A percentile compares a stretch with the other conserved stretches of the same genome.
Conservation (phyloP, 2,888 invertebrate genomes). For the Ormia ochracea region DNA sequence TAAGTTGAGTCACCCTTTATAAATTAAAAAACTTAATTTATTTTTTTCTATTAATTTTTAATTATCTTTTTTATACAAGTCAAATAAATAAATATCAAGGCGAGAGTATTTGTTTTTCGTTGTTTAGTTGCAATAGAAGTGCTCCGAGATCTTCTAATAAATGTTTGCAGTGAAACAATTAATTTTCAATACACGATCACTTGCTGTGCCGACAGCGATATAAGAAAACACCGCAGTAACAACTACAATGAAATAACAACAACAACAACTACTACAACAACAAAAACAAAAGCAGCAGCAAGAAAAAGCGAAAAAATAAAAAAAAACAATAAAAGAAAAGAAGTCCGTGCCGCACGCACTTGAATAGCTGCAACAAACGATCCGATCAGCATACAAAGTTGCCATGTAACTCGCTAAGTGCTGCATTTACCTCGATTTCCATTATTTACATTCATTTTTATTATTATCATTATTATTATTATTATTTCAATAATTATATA, state of each 20-base stretch:
- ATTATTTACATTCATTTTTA: background rate
- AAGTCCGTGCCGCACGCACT: conserved; percentile 59
- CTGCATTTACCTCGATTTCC: conserved; percentile 3
- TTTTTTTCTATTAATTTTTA: conserved; percentile 6
- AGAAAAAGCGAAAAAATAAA: too few species aligned
- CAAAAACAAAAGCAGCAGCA: too few species aligned
- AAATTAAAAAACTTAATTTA: too few species aligned
- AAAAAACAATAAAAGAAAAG: too few species aligned
- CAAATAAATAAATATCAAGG: background rate
- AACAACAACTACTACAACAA: background rate
- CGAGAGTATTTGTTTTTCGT: background rate
- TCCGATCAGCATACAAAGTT: conserved; percentile 33
- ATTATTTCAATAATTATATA: conserved; percentile 15
- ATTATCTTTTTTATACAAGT: background rate
- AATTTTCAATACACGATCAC: conserved; percentile 62
- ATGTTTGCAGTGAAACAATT: conserved; percentile 53
- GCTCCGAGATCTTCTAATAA: conserved; percentile 47
- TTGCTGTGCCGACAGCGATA: conserved; percentile 55
- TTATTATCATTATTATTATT: conserved; percentile 25
- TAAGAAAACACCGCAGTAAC: conserved; percentile 14
- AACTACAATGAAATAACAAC: background rate
- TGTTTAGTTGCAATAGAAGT: background rate
- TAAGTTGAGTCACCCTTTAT: too few species aligned
- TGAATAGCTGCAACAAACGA: conserved; percentile 30
- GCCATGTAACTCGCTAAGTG: conserved; percentile 3